Percentiles rank a stretch among this genome's conserved stretches.
Evolutionary conservation across 2,113 vertebrate genomes (phyloP).

Genomic region (Notechis scutatus): DNA sequence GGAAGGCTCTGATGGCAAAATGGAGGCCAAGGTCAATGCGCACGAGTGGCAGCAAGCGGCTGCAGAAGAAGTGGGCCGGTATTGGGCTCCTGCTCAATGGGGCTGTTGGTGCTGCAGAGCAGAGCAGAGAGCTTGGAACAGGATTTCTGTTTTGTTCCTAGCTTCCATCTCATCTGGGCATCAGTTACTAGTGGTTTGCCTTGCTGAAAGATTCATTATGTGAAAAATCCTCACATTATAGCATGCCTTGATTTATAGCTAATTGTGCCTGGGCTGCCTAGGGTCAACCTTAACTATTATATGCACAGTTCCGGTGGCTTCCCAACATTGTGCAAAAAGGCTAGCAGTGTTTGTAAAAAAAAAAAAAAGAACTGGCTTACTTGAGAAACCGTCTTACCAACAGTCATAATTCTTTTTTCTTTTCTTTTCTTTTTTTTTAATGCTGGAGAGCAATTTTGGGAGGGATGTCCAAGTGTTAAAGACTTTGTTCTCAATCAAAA

Average conservation of each 20-base stretch:
- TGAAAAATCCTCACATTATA: background rate
- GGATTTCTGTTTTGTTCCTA: background rate
- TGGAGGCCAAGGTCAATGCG: no score
- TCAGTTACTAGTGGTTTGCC: background rate
- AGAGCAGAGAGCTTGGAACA: background rate
- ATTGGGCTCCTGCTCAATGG: no score
- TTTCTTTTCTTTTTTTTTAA: slow-evolving; percentile 17
- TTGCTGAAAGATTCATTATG: background rate
- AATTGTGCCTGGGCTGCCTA: background rate
- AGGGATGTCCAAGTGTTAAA: slow-evolving; percentile 59
- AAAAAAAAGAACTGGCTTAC: background rate
- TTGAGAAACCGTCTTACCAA: slow-evolving; percentile 34
- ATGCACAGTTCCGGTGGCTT: background rate
- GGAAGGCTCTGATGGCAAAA: no score
- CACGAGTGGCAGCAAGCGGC: no score
- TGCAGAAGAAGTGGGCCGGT: no score
- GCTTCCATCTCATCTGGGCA: background rate
- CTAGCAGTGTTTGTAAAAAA: background rate
- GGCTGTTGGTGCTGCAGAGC: no score
- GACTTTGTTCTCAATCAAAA: slow-evolving; percentile 61
- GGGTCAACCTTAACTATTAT: background rate
- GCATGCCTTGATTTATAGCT: background rate
- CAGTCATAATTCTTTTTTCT: slow-evolving; percentile 5
- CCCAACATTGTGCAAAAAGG: slow-evolving; percentile 26
- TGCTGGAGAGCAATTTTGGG: slow-evolving; percentile 24